Percentiles rank a stretch among this genome's conserved stretches.
Evolutionary conservation across 2,113 vertebrate species (phyloP).

Genomic region (Aptenodytes forsteri): DNA sequence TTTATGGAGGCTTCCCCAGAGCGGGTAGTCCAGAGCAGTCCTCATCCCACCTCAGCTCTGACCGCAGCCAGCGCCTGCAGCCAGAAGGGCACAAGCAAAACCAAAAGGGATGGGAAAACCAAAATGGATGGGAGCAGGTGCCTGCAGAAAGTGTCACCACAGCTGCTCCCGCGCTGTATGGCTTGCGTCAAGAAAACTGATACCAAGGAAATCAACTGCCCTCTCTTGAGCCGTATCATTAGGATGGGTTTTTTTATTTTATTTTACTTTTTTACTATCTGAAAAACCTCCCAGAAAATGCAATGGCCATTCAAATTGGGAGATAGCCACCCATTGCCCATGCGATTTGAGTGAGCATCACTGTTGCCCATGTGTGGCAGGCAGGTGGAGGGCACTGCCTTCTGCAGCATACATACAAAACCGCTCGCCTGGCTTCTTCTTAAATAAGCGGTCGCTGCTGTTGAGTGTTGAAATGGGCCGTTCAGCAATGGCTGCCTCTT

Average conservation of each 20-base stretch:
- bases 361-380: not conserved
- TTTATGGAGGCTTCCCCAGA: not conserved
- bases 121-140: not conserved
- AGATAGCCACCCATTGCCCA: not conserved
- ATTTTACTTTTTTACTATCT: not conserved
- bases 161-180: not conserved
- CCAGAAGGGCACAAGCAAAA: not conserved
- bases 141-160: not conserved
- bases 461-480: not conserved
- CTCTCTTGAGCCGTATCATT: not conserved
- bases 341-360: not conserved
- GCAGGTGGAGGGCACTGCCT: not conserved
- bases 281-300: not conserved
- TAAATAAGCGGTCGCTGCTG: not conserved
- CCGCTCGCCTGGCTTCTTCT: not conserved
- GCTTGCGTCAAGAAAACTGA: not conserved
- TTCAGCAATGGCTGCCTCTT: not conserved
- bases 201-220: not conserved
- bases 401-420: accelerated
- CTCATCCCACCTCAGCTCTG: not conserved
- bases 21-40: not conserved
- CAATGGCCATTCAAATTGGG: not conserved
- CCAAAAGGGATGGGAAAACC: not conserved
- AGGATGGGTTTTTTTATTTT: not conserved
- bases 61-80: not conserved